phyloP scores from a whole-genome alignment of 37 sponge, comb jelly and placozoan species.

The Chondrosia reniformis region DNA sequence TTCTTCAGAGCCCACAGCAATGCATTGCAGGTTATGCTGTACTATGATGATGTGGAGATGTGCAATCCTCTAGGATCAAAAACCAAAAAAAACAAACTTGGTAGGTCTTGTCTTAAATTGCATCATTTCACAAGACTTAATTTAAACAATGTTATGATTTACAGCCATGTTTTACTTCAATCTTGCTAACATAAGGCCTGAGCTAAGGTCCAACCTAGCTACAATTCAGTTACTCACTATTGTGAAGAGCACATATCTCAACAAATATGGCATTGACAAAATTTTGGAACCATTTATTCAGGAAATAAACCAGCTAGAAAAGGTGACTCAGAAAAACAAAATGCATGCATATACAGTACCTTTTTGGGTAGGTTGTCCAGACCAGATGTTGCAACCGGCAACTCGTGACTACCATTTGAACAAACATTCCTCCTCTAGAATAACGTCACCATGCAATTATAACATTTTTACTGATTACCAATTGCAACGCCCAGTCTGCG shows the following conservation, averaged over 20 bases:
- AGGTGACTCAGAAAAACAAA: too few species aligned
- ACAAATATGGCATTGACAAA: slow-evolving; percentile 31
- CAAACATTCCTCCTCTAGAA: too few species aligned
- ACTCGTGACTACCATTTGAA: too few species aligned
- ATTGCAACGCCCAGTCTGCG: too few species aligned
- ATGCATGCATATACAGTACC: too few species aligned
- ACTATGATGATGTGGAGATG: slow-evolving; percentile 63
- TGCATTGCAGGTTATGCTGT: slow-evolving; percentile 49
- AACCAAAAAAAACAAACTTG: slow-evolving; percentile 54
- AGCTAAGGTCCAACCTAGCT: slow-evolving; percentile 21
- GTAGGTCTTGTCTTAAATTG: too few species aligned
- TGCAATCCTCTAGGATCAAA: slow-evolving; percentile 59
- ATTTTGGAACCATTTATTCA: slow-evolving; percentile 44
- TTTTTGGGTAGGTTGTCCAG: too few species aligned
- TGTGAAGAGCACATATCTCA: slow-evolving; percentile 7
- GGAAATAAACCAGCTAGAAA: slow-evolving; percentile 20
- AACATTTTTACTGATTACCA: too few species aligned
- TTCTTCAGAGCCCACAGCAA: slow-evolving; percentile 16
- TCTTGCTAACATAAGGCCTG: slow-evolving; percentile 39
- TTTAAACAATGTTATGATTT: too few species aligned
- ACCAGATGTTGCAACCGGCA: too few species aligned
- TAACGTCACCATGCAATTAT: too few species aligned
- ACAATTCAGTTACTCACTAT: slow-evolving; percentile 39
- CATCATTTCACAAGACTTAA: too few species aligned
- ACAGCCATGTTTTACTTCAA: slow-evolving; percentile 46